These are phyloP conservation scores for Equus quagga DNA, from an alignment of 2,113 vertebrate genomes.

Conservation along the genomic window DNA sequence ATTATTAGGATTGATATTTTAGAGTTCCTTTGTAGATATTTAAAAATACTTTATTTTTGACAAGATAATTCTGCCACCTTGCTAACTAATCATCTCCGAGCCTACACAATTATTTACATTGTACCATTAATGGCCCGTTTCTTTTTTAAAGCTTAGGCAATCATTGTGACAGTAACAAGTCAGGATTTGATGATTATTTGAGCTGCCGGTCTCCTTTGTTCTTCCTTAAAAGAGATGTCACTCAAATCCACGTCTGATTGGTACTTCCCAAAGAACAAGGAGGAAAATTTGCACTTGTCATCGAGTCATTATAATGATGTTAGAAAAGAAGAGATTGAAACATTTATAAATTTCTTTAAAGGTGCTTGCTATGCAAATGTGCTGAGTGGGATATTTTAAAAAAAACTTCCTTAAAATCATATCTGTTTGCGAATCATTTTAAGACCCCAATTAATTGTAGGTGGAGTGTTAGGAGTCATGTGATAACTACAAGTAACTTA, in stretches of 20 bases:
- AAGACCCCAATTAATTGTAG: conserved; percentile 24
- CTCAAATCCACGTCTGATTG: conserved; percentile 55
- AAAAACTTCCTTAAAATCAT: conserved; percentile 51
- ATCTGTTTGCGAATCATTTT: conserved; percentile 57
- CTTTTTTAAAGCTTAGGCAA: conserved; percentile 69
- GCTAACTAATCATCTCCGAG: conserved; percentile 66
- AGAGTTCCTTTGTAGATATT: conserved; percentile 55
- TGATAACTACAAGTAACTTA: conserved; percentile 28
- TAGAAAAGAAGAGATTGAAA: conserved; percentile 70
- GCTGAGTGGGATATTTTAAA: conserved; percentile 35
- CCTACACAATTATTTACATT: conserved; percentile 77
- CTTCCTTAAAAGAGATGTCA: conserved; percentile 74
- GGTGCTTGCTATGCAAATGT: conserved; percentile 51
- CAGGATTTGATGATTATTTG: conserved; percentile 56
- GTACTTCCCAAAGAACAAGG: conserved; percentile 72
- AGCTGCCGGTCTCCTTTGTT: conserved; percentile 66
- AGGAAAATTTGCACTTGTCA: conserved; percentile 80
- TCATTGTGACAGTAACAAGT: conserved; percentile 65
- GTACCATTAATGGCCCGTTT: conserved; percentile 58
- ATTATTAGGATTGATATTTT: conserved; percentile 59
- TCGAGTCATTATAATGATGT: conserved; percentile 68
- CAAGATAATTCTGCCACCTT: conserved; percentile 77
- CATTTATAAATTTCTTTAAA: conserved; percentile 68
- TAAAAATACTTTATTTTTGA: conserved; percentile 76
- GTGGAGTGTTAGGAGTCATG: neutral